A percentile compares a stretch with the other conserved stretches of the same genome.
Conservation (phyloP, 2,888 invertebrate species). For the Drosophila recens region DNA sequence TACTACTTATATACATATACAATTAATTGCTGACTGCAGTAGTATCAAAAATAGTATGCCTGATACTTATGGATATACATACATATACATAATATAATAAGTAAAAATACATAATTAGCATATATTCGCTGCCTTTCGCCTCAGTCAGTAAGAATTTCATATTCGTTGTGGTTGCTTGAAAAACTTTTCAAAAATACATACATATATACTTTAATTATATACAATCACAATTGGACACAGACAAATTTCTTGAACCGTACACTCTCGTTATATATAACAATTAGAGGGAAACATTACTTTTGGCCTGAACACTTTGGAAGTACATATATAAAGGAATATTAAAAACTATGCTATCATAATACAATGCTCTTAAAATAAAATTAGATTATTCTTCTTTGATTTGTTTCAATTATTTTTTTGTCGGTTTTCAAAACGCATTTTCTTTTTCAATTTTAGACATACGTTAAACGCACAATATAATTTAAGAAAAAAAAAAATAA, state of each 20-base stretch:
- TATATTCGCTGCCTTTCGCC: conserved; percentile 56
- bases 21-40: conserved; percentile 28
- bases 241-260: conserved; percentile 27
- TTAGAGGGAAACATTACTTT: conserved; percentile 58
- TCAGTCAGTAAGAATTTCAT: conserved; percentile 61
- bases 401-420: conserved; percentile 29
- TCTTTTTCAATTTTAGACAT: conserved; percentile 14
- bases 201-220: conserved; percentile 32
- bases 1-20: conserved; percentile 8
- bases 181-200: conserved; percentile 16
- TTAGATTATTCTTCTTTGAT: conserved; percentile 23
- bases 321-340: conserved; percentile 47
- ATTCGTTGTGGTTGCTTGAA: conserved; percentile 50
- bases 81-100: conserved; percentile 15
- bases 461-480: conserved; percentile 50
- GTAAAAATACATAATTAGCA: conserved; percentile 11
- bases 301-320: conserved; percentile 82
- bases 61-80: conserved; percentile 35
- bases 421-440: conserved; percentile 54
- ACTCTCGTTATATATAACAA: conserved; percentile 26
- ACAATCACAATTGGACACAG: conserved; percentile 37
- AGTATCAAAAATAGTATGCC: conserved; percentile 51
- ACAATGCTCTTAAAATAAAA: conserved; percentile 29
- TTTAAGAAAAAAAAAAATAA: conserved; percentile 17
- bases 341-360: conserved; percentile 55